These are phyloP conservation scores for Crocodylus rhombifer DNA, from an alignment of 2,797 vertebrate genomes.

Conservation along the genomic window DNA sequence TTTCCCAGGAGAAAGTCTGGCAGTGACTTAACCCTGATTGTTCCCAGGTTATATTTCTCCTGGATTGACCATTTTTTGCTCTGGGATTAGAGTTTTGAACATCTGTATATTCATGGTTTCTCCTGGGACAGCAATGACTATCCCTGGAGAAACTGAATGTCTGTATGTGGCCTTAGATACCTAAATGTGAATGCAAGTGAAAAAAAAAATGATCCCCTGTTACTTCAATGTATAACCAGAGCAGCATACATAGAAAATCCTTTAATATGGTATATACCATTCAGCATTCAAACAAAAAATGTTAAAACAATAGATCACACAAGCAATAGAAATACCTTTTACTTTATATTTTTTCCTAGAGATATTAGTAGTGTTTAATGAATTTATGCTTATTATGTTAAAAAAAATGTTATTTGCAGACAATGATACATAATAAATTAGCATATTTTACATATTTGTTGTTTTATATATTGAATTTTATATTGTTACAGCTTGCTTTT, in stretches of 20 bases:
- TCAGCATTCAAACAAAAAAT: not conserved
- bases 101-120: too few relatives aligned
- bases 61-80: too few relatives aligned
- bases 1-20: too few relatives aligned
- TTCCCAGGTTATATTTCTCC: too few relatives aligned
- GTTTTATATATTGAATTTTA: not conserved
- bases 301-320: not conserved
- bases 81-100: too few relatives aligned
- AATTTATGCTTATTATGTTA: not conserved
- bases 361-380: too few relatives aligned
- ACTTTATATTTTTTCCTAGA: too few relatives aligned
- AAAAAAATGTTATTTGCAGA: not conserved
- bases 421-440: not conserved
- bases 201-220: not conserved
- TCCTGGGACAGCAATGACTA: too few relatives aligned
- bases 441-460: not conserved
- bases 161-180: not conserved
- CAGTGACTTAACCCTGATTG: too few relatives aligned
- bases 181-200: not conserved
- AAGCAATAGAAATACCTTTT: not conserved
- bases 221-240: not conserved
- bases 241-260: not conserved
- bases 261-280: not conserved
- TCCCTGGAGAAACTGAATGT: too few relatives aligned
- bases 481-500: not conserved